phyloP scores from a whole-genome alignment of 1,140 invertebrate genomes.

The Hestina assimilis region DNA sequence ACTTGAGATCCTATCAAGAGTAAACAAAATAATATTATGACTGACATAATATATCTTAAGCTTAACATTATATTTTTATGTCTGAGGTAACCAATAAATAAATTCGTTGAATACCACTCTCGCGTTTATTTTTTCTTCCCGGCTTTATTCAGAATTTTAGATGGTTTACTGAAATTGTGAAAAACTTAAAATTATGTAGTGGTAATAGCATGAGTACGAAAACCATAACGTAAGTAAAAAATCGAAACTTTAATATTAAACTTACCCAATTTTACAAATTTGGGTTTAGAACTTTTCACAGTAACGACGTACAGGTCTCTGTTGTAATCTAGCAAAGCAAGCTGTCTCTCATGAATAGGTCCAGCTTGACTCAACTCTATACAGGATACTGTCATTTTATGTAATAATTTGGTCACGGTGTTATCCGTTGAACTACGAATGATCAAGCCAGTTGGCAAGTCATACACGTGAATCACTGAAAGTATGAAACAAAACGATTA shows the following conservation, averaged over 20 bases:
- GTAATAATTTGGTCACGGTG: constrained; percentile 79
- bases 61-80: not conserved
- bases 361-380: constrained; percentile 90
- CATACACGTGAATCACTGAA: constrained; percentile 92
- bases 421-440: constrained; percentile 80
- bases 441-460: constrained; percentile 85
- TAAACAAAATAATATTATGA: not conserved
- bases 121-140: too few species aligned
- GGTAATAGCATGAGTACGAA: too few species aligned
- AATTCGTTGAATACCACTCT: too few species aligned
- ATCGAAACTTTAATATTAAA: not conserved
- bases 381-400: constrained; percentile 84
- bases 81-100: too few species aligned
- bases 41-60: not conserved
- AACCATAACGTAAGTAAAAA: not conserved
- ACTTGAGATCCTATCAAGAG: constrained; percentile 63
- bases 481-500: too few species aligned
- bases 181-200: too few species aligned
- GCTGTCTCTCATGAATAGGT: constrained; percentile 71
- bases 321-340: constrained; percentile 72
- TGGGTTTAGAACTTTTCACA: constrained; percentile 83
- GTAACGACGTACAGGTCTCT: constrained; percentile 77
- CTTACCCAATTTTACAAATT: constrained; percentile 87
- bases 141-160: too few species aligned
- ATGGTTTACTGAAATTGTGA: too few species aligned